These are phyloP conservation scores for Drosophila paranaensis DNA, from an alignment of 2,888 invertebrate genomes.

Conservation along the genomic window DNA sequence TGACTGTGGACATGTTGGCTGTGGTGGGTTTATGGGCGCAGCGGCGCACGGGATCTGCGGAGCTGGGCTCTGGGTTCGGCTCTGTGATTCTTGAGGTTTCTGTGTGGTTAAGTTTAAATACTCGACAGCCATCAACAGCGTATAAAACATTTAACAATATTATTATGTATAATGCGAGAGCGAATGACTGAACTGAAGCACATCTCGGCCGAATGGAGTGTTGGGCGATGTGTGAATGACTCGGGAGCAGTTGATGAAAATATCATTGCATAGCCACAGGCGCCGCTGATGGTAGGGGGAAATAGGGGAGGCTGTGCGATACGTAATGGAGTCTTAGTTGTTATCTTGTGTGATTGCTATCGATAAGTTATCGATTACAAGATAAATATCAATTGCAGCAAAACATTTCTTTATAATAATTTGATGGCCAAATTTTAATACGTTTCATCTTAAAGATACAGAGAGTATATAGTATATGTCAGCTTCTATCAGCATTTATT, in stretches of 20 bases:
- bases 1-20: slow-evolving; percentile 75
- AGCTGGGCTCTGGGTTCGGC: slow-evolving; percentile 56
- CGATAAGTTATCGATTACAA: neutral
- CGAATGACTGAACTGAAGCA: slow-evolving; percentile 8
- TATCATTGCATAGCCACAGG: slow-evolving; percentile 65
- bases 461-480: neutral
- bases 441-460: no score
- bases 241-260: slow-evolving; percentile 33
- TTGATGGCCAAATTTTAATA: no score
- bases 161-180: slow-evolving; percentile 57
- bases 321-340: no score
- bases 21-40: slow-evolving; percentile 49
- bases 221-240: slow-evolving; percentile 37
- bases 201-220: slow-evolving; percentile 19
- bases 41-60: slow-evolving; percentile 22
- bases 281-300: slow-evolving; percentile 34
- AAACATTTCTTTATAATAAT: no score
- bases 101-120: slow-evolving; percentile 79
- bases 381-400: no score
- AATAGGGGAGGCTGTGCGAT: neutral
- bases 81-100: slow-evolving; percentile 80
- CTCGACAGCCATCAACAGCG: slow-evolving; percentile 79
- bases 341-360: neutral
- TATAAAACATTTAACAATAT: slow-evolving; percentile 77
- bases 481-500: neutral